Percentiles rank a stretch among this genome's conserved stretches.
Conservation (phyloP, 37 sponge, comb jelly and placozoan species). For the Spongia lamella region DNA sequence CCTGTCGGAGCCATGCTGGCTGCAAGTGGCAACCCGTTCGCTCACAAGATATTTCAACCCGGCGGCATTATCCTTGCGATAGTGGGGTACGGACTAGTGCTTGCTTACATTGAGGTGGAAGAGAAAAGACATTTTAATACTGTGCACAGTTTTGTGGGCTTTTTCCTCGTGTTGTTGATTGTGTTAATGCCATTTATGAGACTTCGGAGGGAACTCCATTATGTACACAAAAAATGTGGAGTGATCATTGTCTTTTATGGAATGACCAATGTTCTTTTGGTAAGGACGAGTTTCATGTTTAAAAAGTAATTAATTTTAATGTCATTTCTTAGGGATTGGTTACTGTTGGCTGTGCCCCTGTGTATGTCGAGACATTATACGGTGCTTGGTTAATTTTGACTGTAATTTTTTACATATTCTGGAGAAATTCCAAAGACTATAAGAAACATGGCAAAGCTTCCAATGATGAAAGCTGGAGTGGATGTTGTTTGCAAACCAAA, state of each 20-base stretch:
- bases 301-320: neutral
- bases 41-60: constrained; percentile 40
- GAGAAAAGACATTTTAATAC: constrained; percentile 21
- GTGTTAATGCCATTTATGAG: constrained; percentile 37
- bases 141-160: constrained; percentile 46
- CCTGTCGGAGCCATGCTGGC: constrained; percentile 54
- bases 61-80: constrained; percentile 10
- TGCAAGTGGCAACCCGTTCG: neutral
- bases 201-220: neutral
- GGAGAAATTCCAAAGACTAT: neutral
- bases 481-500: too few species aligned
- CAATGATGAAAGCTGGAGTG: neutral
- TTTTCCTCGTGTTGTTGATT: constrained; percentile 25
- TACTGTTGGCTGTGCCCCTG: neutral
- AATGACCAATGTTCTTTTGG: constrained; percentile 45
- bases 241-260: constrained; percentile 48
- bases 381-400: constrained; percentile 33
- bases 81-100: constrained; percentile 24
- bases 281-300: constrained; percentile 1
- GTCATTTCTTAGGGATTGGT: constrained; percentile 33
- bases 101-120: constrained; percentile 34
- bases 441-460: neutral
- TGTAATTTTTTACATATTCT: constrained; percentile 26
- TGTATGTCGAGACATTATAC: constrained; percentile 27
- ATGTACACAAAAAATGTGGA: constrained; percentile 38